Percentiles rank a stretch among this genome's conserved stretches.
These are phyloP conservation scores for Chrysopa pallens DNA, from an alignment of 1,140 invertebrate genomes.

Conservation along the genomic window DNA sequence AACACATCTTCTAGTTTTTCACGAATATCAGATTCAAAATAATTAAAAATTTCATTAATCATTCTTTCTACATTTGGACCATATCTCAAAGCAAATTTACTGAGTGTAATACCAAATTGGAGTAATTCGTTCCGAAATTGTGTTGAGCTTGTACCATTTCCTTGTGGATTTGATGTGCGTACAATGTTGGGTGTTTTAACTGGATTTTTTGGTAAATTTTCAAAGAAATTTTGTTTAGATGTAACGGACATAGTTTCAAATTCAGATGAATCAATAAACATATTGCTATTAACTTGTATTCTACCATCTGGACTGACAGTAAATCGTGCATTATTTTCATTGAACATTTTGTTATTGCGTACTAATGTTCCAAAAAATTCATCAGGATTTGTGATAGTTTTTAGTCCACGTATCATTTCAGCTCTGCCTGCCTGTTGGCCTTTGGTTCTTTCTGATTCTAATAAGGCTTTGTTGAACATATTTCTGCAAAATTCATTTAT, in stretches of 20 bases:
- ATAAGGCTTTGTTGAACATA: conserved; percentile 9
- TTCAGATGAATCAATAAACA: background rate
- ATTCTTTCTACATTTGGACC: background rate
- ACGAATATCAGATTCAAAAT: background rate
- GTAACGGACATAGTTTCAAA: background rate
- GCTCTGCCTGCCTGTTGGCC: conserved; percentile 6
- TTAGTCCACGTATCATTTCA: conserved; percentile 7
- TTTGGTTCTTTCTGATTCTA: conserved; percentile 7
- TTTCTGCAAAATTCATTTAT: conserved; percentile 1
- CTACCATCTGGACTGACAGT: background rate
- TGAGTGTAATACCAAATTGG: background rate
- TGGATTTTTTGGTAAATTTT: background rate
- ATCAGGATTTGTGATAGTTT: conserved; percentile 8
- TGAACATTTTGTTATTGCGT: conserved; percentile 9
- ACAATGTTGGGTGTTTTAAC: background rate
- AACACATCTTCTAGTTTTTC: background rate
- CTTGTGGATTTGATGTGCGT: background rate
- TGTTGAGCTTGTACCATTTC: background rate
- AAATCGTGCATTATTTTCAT: conserved; percentile 4
- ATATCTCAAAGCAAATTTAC: background rate
- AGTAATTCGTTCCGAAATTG: background rate
- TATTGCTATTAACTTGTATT: background rate
- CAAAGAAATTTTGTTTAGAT: background rate
- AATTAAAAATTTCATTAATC: background rate
- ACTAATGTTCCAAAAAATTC: conserved; percentile 9